Evolutionary conservation across 2,113 vertebrate species (phyloP).

Genomic region (Dunckerocampus dactyliophorus): DNA sequence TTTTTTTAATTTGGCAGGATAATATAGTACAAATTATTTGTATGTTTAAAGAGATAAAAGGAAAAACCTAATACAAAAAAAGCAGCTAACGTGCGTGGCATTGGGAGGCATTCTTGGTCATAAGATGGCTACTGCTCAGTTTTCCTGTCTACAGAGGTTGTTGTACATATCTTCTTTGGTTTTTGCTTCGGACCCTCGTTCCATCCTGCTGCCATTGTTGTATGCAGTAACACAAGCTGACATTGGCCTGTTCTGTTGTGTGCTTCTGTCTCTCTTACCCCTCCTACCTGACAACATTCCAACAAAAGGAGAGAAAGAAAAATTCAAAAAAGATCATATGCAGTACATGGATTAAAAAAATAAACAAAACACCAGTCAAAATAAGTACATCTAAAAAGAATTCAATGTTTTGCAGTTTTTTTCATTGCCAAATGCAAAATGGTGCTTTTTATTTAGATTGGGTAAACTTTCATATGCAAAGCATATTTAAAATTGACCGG

Average conservation of each 20-base stretch:
- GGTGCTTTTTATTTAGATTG: constrained; percentile 99
- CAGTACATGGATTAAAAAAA: constrained; percentile 87
- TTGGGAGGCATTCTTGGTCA: constrained; percentile 85
- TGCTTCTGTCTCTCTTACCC: constrained; percentile 91
- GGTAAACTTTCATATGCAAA: constrained; percentile 99
- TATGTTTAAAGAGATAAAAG: constrained; percentile 95
- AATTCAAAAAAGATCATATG: constrained; percentile 78
- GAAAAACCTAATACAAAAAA: constrained; percentile 65
- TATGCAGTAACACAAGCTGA: constrained; percentile 98
- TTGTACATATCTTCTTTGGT: constrained; percentile 95
- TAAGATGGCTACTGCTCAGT: constrained; percentile 82
- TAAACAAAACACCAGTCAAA: constrained; percentile 46
- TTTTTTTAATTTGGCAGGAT: constrained; percentile 99
- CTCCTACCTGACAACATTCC: constrained; percentile 93
- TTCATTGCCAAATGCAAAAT: constrained; percentile 99
- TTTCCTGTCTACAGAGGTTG: constrained; percentile 84
- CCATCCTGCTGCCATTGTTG: constrained; percentile 87
- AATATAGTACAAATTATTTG: constrained; percentile 99
- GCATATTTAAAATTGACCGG: constrained; percentile 87
- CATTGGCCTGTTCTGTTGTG: constrained; percentile 98
- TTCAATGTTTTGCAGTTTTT: constrained; percentile 87
- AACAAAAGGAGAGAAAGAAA: constrained; percentile 75
- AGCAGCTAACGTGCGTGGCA: constrained; percentile 83
- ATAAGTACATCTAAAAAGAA: constrained; percentile 69
- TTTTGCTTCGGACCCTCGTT: constrained; percentile 51